phyloP scores from a whole-genome alignment of 1,140 invertebrate species.

The Drosophila sulfurigaster region DNA sequence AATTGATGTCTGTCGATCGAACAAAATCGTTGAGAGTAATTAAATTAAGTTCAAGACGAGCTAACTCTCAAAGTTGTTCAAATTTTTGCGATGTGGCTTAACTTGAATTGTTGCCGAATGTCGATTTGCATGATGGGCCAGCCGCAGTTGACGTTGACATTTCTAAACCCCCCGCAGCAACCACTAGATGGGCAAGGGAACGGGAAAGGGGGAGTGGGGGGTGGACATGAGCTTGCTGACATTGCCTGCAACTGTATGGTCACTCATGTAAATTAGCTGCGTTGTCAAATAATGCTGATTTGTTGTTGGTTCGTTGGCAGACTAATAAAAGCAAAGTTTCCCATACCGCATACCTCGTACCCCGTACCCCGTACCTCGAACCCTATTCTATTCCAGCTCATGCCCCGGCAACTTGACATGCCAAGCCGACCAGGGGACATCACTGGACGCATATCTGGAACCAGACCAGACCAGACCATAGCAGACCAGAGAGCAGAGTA shows the following conservation, averaged over 20 bases:
- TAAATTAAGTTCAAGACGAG: slow-evolving; percentile 73
- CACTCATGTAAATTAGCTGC: slow-evolving; percentile 79
- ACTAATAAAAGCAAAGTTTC: slow-evolving; percentile 68
- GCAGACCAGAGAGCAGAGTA: background rate
- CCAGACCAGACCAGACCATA: background rate
- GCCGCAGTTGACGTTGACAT: slow-evolving; percentile 65
- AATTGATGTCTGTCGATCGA: slow-evolving; percentile 33
- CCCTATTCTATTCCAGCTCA: no score
- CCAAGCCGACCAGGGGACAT: slow-evolving; percentile 52
- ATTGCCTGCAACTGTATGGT: slow-evolving; percentile 39
- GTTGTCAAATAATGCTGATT: slow-evolving; percentile 83
- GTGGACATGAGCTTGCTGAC: slow-evolving; percentile 8
- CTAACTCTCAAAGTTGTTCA: slow-evolving; percentile 60
- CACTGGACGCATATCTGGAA: slow-evolving; percentile 59
- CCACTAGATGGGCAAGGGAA: background rate
- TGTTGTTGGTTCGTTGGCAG: slow-evolving; percentile 72
- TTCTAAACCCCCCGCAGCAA: slow-evolving; percentile 24
- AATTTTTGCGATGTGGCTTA: slow-evolving; percentile 51
- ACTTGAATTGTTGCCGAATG: slow-evolving; percentile 57
- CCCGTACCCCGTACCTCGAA: no score
- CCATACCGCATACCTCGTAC: background rate
- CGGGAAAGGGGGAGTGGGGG: slow-evolving; percentile 2
- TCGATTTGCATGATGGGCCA: slow-evolving; percentile 61
- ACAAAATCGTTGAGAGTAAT: slow-evolving; percentile 65
- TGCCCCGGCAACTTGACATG: slow-evolving; percentile 32